These are phyloP conservation scores for Zaprionus ornatus DNA, from an alignment of 1,140 invertebrate species.

Conservation along the genomic window DNA sequence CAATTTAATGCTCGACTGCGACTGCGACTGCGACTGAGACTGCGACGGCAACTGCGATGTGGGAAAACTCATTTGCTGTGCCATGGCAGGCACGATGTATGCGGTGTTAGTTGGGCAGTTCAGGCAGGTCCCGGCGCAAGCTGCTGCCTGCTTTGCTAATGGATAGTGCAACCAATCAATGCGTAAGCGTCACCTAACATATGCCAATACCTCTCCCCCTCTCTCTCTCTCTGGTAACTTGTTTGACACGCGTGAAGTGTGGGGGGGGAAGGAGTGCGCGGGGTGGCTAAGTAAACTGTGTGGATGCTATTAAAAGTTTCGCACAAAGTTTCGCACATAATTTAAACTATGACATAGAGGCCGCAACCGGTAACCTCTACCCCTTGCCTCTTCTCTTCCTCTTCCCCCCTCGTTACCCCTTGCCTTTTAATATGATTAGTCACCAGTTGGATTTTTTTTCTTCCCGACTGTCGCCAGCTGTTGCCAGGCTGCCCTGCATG, in stretches of 20 bases:
- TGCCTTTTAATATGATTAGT: conserved; percentile 61
- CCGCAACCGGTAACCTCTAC: conserved; percentile 36
- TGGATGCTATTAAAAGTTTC: conserved; percentile 76
- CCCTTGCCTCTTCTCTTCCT: not conserved
- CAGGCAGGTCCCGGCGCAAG: conserved; percentile 31
- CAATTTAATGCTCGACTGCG: conserved; percentile 75
- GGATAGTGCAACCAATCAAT: conserved; percentile 71
- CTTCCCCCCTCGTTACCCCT: not conserved
- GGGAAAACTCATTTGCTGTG: conserved; percentile 60
- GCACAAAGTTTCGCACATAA: conserved; percentile 73
- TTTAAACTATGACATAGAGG: conserved; percentile 77
- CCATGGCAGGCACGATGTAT: conserved; percentile 62
- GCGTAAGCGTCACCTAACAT: conserved; percentile 59
- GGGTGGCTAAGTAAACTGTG: conserved; percentile 1
- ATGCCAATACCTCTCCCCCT: conserved; percentile 39
- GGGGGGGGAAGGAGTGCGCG: no score
- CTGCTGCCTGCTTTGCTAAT: conserved; percentile 24
- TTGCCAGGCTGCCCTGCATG: conserved; percentile 22
- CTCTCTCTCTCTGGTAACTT: no score
- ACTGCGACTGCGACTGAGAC: conserved; percentile 30
- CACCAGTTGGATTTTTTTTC: conserved; percentile 43
- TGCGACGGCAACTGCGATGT: conserved; percentile 44
- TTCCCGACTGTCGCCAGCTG: conserved; percentile 11
- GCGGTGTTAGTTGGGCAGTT: conserved; percentile 23
- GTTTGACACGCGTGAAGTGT: no score